Evolutionary conservation across 2,797 vertebrate species (phyloP).

Genomic region (Scomberomorus guttatus): DNA sequence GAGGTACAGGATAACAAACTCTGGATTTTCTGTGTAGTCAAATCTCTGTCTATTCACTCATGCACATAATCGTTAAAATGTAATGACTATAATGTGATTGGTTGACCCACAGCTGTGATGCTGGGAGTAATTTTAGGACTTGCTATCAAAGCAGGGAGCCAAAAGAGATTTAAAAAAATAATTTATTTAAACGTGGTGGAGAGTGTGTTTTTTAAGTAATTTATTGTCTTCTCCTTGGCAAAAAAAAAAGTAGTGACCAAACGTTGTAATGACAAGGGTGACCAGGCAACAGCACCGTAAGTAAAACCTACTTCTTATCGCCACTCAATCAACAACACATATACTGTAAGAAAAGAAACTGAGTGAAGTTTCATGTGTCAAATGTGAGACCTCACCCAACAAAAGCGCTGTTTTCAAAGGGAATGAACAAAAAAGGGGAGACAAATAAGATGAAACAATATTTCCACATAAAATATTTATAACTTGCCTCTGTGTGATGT

Average conservation of each 20-base stretch:
- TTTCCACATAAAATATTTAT: conserved; percentile 39
- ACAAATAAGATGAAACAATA: conserved; percentile 14
- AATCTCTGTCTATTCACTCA: background rate
- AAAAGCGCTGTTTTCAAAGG: background rate
- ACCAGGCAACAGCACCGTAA: no score
- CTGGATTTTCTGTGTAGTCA: background rate
- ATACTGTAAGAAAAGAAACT: background rate
- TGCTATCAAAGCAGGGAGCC: background rate
- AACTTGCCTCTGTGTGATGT: background rate
- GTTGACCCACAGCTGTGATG: background rate
- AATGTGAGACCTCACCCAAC: background rate
- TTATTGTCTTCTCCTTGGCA: background rate
- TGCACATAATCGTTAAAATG: background rate
- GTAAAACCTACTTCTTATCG: background rate
- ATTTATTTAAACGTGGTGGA: background rate
- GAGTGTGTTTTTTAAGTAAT: background rate
- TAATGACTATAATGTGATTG: background rate
- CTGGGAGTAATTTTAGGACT: background rate
- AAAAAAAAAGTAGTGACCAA: no score
- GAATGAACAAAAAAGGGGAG: background rate
- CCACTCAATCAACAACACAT: background rate
- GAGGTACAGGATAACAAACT: background rate
- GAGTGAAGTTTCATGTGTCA: background rate
- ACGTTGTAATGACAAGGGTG: no score
- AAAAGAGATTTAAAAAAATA: background rate